A percentile compares a stretch with the other conserved stretches of the same genome.
These are phyloP conservation scores for Fragariocoptes setiger DNA, from an alignment of 1,140 invertebrate species.

Conservation along the genomic window DNA sequence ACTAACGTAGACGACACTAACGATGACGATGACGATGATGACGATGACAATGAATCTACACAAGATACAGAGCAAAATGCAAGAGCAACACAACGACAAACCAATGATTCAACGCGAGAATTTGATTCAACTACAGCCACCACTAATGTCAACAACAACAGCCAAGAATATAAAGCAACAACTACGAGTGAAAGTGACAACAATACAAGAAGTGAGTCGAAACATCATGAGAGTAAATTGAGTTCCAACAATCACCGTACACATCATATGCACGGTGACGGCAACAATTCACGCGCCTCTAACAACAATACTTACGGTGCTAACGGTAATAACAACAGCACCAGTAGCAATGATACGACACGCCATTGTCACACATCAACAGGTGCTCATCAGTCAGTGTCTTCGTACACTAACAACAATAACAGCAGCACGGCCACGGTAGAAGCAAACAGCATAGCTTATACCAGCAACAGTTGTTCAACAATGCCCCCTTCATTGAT, in stretches of 20 bases:
- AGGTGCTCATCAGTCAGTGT: not conserved
- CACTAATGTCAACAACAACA: too few relatives aligned
- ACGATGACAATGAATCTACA: not conserved
- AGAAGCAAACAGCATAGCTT: not conserved
- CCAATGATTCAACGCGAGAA: too few relatives aligned
- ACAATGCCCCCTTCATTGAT: too few relatives aligned
- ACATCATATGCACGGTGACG: not conserved
- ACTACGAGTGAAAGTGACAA: too few relatives aligned
- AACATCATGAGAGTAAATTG: too few relatives aligned
- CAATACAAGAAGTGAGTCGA: too few relatives aligned
- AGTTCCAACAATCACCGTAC: too few relatives aligned
- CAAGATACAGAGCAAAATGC: not conserved
- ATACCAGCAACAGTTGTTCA: too few relatives aligned
- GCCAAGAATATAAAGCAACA: too few relatives aligned
- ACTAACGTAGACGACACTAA: too few relatives aligned
- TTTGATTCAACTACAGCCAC: too few relatives aligned
- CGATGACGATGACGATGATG: not conserved
- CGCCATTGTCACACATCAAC: not conserved
- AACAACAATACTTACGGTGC: not conserved
- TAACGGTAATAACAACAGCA: not conserved
- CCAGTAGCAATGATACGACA: not conserved
- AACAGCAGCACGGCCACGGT: not conserved
- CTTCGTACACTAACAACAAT: not conserved
- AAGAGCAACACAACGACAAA: not conserved
- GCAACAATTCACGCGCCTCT: not conserved